Conservation (phyloP, 1,140 invertebrate genomes). For the Scaptomyza hsui region DNA sequence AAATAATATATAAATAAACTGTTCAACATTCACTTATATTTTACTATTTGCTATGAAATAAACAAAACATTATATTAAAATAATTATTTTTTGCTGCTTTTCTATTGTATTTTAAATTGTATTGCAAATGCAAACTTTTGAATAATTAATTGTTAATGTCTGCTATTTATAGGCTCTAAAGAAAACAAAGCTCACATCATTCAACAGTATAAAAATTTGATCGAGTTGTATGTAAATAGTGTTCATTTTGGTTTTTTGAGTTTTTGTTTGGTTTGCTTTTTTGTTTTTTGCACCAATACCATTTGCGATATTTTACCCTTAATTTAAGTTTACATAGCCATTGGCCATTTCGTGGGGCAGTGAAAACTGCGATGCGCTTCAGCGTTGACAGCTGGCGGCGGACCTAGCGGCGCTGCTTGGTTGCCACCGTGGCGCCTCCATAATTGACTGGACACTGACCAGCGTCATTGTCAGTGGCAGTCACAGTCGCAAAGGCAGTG, state of each 20-base stretch:
- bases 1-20: too few relatives aligned
- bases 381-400: constrained; percentile 53
- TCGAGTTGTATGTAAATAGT: neutral
- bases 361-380: constrained; percentile 48
- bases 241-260: constrained; percentile 25
- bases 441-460: constrained; percentile 31
- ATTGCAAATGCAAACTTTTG: constrained; percentile 6
- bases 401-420: constrained; percentile 38
- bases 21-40: neutral
- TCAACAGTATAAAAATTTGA: constrained; percentile 2
- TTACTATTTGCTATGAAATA: neutral
- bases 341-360: constrained; percentile 56
- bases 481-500: constrained; percentile 20
- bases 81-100: constrained; percentile 49
- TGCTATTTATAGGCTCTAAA: constrained; percentile 7
- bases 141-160: constrained; percentile 9
- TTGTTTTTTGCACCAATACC: constrained; percentile 79
- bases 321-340: constrained; percentile 81
- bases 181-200: neutral
- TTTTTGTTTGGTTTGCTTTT: constrained; percentile 43
- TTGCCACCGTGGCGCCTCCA: constrained; percentile 49
- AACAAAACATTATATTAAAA: neutral
- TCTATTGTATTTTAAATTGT: constrained; percentile 33
- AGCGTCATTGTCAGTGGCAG: constrained; percentile 15
- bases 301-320: constrained; percentile 84